phyloP scores from a whole-genome alignment of 2,113 vertebrate genomes.

The Nothobranchius furzeri region DNA sequence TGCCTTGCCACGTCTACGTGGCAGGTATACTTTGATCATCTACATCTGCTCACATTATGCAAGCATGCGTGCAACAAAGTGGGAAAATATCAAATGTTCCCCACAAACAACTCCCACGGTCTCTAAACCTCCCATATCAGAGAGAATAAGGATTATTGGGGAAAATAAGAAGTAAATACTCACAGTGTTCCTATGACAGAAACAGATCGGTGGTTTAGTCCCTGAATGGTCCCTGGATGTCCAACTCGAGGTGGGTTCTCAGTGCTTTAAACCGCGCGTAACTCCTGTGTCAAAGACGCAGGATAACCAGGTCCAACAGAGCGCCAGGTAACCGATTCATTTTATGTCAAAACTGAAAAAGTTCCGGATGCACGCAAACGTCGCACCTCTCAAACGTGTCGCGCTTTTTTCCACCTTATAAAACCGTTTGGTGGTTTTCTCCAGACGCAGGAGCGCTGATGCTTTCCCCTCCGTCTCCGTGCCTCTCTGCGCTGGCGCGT shows the following conservation, averaged over 20 bases:
- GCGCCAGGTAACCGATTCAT: constrained; percentile 70
- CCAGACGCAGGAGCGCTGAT: constrained; percentile 43
- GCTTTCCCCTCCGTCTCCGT: constrained; percentile 56
- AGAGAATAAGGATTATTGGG: too few relatives aligned
- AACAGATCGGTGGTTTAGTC: constrained; percentile 32
- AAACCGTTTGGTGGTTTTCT: not conserved
- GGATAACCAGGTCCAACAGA: constrained; percentile 42
- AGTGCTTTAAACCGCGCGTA: constrained; percentile 47
- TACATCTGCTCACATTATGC: constrained; percentile 42
- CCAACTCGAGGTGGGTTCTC: constrained; percentile 38
- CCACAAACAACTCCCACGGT: not conserved
- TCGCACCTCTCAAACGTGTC: not conserved
- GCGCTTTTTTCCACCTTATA: not conserved
- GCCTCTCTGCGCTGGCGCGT: constrained; percentile 59
- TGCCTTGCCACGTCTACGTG: constrained; percentile 65
- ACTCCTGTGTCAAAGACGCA: constrained; percentile 59
- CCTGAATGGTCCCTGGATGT: constrained; percentile 52
- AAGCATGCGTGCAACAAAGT: not conserved
- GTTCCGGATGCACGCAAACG: not conserved
- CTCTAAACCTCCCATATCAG: too few relatives aligned
- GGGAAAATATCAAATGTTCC: not conserved
- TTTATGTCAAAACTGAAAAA: constrained; percentile 61
- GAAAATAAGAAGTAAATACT: constrained; percentile 30
- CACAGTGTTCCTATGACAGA: constrained; percentile 48
- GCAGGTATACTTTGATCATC: constrained; percentile 65